phyloP scores from a whole-genome alignment of 2,113 vertebrate species.

The Gymnobelideus leadbeateri region DNA sequence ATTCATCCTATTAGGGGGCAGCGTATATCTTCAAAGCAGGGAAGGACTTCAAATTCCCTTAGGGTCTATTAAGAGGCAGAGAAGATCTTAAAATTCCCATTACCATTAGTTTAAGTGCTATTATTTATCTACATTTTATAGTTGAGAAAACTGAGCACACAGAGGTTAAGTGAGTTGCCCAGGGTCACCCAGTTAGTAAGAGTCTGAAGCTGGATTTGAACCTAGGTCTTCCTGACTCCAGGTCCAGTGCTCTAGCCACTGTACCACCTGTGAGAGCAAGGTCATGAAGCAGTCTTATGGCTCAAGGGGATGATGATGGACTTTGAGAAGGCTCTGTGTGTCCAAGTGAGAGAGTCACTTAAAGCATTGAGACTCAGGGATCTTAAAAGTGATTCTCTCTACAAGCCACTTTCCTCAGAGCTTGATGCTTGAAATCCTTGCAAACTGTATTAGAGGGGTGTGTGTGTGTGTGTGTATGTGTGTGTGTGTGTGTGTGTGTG shows the following conservation, averaged over 20 bases:
- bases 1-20: too few species aligned
- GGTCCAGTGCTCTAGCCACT: too few species aligned
- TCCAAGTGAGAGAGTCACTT: not conserved
- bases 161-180: not conserved
- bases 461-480: too few species aligned
- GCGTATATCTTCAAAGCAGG: too few species aligned
- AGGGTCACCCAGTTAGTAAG: not conserved
- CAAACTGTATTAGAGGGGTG: too few species aligned
- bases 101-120: too few species aligned
- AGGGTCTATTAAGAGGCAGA: too few species aligned
- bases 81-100: too few species aligned
- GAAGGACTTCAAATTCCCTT: too few species aligned
- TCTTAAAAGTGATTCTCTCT: not conserved
- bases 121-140: not conserved
- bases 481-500: too few species aligned
- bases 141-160: not conserved
- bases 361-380: not conserved
- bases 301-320: not conserved
- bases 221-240: not conserved
- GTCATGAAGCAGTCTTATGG: not conserved
- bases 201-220: not conserved
- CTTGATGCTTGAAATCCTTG: not conserved
- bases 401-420: not conserved
- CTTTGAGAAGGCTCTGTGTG: too few species aligned
- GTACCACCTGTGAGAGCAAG: not conserved